phyloP scores from a whole-genome alignment of 2,888 invertebrate genomes.

The Caenorhabditis doughertyi region DNA sequence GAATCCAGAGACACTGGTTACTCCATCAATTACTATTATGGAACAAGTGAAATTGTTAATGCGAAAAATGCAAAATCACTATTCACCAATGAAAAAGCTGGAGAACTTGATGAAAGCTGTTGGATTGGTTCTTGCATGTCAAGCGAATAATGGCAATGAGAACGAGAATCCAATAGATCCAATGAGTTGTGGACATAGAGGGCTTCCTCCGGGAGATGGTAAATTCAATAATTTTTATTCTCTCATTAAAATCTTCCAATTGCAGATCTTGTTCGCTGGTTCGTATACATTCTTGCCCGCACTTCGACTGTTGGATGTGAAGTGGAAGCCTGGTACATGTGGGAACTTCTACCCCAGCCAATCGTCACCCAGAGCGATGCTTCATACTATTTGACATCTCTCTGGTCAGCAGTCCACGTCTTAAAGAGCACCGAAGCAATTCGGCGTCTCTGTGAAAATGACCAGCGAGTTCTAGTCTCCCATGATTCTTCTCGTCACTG shows the following conservation, averaged over 20 bases:
- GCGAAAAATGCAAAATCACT: constrained; percentile 91
- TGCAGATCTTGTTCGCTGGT: constrained; percentile 92
- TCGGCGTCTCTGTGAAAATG: constrained; percentile 66
- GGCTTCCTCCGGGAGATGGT: constrained; percentile 71
- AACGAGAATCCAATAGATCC: constrained; percentile 60
- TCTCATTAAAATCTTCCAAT: constrained; percentile 84
- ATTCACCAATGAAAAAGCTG: constrained; percentile 94
- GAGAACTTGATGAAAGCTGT: constrained; percentile 87
- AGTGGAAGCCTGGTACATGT: constrained; percentile 97
- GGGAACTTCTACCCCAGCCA: constrained; percentile 92
- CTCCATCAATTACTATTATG: constrained; percentile 84
- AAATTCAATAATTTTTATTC: background rate
- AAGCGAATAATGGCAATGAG: constrained; percentile 36
- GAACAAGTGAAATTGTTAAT: constrained; percentile 88
- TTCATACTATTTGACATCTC: constrained; percentile 94
- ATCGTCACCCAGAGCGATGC: constrained; percentile 89
- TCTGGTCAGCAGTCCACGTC: constrained; percentile 94
- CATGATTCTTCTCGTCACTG: constrained; percentile 34
- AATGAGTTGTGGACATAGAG: constrained; percentile 18
- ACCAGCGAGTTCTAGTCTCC: constrained; percentile 30
- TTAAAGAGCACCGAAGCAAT: constrained; percentile 87
- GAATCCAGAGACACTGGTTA: constrained; percentile 66
- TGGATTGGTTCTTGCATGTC: constrained; percentile 58
- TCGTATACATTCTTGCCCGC: constrained; percentile 93
- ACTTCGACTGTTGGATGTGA: constrained; percentile 94